Evolutionary conservation across 1,140 invertebrate genomes (phyloP).

Genomic region (Anoplolepis gracilipes): DNA sequence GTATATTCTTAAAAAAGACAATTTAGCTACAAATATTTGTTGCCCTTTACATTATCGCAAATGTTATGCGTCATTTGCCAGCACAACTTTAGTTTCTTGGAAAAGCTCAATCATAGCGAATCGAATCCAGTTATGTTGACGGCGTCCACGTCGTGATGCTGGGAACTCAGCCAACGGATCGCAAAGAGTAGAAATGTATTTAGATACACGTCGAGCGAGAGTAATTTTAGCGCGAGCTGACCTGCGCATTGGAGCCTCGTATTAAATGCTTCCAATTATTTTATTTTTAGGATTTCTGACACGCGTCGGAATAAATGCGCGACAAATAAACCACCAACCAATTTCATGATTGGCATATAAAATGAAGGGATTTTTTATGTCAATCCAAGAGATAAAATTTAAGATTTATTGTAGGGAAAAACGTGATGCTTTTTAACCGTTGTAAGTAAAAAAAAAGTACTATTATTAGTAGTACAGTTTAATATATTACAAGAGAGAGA

Average conservation of each 20-base stretch:
- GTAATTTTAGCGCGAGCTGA: slow-evolving; percentile 84
- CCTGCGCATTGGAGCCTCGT: slow-evolving; percentile 79
- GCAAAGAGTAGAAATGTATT: slow-evolving; percentile 82
- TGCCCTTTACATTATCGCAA: background rate
- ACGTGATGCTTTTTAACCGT: too few relatives aligned
- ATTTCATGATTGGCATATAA: background rate
- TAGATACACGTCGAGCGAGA: slow-evolving; percentile 82
- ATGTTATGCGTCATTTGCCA: background rate
- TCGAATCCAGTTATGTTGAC: slow-evolving; percentile 58
- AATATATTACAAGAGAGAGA: too few relatives aligned
- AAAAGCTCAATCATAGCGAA: slow-evolving; percentile 75
- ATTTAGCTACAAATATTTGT: background rate
- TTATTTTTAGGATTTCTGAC: slow-evolving; percentile 83
- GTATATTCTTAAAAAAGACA: background rate
- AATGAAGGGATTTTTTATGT: background rate
- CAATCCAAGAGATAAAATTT: background rate
- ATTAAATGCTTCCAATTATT: slow-evolving; percentile 85
- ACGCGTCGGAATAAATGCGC: slow-evolving; percentile 57
- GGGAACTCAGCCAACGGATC: slow-evolving; percentile 81
- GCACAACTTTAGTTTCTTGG: slow-evolving; percentile 38
- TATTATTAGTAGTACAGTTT: background rate
- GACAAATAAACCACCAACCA: slow-evolving; percentile 3
- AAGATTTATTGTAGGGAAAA: too few relatives aligned
- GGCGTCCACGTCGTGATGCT: slow-evolving; percentile 63
- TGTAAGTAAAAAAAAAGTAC: background rate